Conservation (phyloP, 2,113 vertebrate species). For the Odontesthes bonariensis region DNA sequence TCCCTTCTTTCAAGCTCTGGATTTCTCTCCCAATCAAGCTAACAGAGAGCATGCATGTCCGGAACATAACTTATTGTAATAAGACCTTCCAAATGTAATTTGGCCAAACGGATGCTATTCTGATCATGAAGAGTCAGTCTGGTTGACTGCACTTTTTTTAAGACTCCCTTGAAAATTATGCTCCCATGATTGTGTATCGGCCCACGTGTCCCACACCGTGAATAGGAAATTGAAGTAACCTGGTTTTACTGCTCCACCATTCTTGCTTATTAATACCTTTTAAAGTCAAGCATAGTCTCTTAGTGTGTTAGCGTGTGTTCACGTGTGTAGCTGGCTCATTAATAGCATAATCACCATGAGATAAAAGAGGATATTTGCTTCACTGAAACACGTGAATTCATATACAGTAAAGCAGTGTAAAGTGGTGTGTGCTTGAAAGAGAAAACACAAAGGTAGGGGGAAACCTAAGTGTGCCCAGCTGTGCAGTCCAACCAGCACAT, state of each 20-base stretch:
- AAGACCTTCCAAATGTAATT: background rate
- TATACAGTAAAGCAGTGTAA: constrained; percentile 30
- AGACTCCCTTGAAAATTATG: background rate
- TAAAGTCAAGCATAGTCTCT: no score
- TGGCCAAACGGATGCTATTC: background rate
- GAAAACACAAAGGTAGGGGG: constrained; percentile 48
- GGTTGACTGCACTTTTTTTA: background rate
- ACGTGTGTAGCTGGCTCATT: constrained; percentile 1
- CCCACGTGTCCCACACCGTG: no score
- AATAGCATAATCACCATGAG: background rate
- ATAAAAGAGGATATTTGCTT: constrained; percentile 3
- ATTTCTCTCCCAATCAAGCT: background rate
- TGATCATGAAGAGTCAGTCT: background rate
- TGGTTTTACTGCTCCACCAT: no score
- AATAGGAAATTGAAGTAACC: no score
- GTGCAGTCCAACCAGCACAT: constrained; percentile 74
- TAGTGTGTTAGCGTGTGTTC: background rate
- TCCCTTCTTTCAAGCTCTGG: background rate
- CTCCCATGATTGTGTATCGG: background rate
- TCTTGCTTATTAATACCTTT: background rate
- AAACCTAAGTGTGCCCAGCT: constrained; percentile 72
- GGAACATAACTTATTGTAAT: background rate
- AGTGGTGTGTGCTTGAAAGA: constrained; percentile 22
- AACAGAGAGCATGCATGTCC: background rate
- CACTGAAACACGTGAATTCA: constrained; percentile 30